These are phyloP conservation scores for Oscheius sp. DNA, from an alignment of 2,888 invertebrate species.

Conservation along the genomic window DNA sequence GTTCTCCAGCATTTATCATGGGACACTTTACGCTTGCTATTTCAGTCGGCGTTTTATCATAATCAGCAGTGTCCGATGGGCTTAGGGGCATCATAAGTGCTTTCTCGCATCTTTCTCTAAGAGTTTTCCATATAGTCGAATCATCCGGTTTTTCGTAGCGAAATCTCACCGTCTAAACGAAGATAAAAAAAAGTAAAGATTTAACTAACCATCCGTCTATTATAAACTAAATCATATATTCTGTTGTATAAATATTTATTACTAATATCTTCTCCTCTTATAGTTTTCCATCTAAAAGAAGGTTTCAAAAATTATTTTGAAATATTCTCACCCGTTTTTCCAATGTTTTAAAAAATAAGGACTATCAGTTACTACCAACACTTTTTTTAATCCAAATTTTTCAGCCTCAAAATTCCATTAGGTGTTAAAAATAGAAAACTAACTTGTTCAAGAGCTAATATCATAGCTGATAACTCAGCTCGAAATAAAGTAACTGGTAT, in stretches of 20 bases:
- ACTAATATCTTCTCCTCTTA: neutral
- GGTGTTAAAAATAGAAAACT: neutral
- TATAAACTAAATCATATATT: constrained; percentile 12
- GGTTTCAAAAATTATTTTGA: too few species aligned
- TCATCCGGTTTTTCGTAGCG: constrained; percentile 12
- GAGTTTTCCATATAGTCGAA: constrained; percentile 7
- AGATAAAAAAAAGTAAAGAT: neutral
- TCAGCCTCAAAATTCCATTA: neutral
- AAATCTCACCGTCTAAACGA: constrained; percentile 24
- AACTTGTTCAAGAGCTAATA: constrained; percentile 51
- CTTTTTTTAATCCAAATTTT: neutral
- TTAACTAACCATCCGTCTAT: constrained; percentile 13
- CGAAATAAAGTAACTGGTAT: constrained; percentile 56
- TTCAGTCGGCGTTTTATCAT: constrained; percentile 14
- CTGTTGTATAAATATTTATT: constrained; percentile 30
- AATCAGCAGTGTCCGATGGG: neutral
- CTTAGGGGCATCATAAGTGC: neutral
- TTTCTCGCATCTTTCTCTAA: constrained; percentile 15
- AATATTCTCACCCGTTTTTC: neutral
- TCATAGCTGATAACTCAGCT: constrained; percentile 55
- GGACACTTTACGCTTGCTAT: constrained; percentile 2
- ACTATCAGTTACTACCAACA: neutral
- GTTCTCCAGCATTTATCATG: neutral
- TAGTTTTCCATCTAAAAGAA: constrained; percentile 6
- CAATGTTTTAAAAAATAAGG: constrained; percentile 16